phyloP scores from a whole-genome alignment of 2,888 invertebrate genomes.

The Latrodectus hesperus region DNA sequence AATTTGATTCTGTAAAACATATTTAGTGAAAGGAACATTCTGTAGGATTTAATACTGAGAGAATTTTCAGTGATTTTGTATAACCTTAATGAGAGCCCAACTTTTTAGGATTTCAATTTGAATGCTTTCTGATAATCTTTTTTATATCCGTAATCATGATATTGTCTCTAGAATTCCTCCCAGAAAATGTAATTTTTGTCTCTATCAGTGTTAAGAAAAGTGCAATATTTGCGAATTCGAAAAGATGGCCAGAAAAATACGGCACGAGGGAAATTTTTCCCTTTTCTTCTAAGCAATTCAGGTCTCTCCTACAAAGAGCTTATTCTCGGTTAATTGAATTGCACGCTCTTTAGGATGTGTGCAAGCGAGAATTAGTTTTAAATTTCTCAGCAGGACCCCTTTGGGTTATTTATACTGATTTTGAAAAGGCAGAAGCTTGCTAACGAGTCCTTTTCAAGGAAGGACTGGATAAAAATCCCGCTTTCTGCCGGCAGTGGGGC shows the following conservation, averaged over 20 bases:
- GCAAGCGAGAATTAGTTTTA: conserved; percentile 68
- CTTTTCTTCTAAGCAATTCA: neutral
- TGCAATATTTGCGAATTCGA: neutral
- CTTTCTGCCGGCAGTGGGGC: conserved; percentile 27
- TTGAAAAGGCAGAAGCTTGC: conserved; percentile 57
- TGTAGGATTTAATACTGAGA: no score
- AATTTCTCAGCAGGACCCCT: conserved; percentile 54
- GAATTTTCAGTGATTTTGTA: no score
- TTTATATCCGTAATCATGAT: no score
- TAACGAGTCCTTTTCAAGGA: conserved; percentile 64
- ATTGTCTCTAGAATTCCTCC: no score
- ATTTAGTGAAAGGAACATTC: no score
- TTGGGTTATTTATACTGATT: conserved; percentile 68
- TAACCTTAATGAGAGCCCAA: no score
- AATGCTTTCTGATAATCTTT: no score
- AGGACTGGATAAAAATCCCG: conserved; percentile 51
- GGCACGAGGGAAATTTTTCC: neutral
- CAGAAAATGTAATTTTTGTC: no score
- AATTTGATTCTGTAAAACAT: no score
- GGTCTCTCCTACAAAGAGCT: conserved; percentile 45
- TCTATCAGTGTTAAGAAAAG: neutral
- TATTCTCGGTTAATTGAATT: conserved; percentile 66
- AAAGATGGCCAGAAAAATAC: neutral
- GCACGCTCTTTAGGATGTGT: conserved; percentile 63
- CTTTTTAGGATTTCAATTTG: no score